Evolutionary conservation across 2,888 invertebrate genomes (phyloP), one percentile per base, ranked within the genome.

Genomic region (Perdita meconis): DNA sequence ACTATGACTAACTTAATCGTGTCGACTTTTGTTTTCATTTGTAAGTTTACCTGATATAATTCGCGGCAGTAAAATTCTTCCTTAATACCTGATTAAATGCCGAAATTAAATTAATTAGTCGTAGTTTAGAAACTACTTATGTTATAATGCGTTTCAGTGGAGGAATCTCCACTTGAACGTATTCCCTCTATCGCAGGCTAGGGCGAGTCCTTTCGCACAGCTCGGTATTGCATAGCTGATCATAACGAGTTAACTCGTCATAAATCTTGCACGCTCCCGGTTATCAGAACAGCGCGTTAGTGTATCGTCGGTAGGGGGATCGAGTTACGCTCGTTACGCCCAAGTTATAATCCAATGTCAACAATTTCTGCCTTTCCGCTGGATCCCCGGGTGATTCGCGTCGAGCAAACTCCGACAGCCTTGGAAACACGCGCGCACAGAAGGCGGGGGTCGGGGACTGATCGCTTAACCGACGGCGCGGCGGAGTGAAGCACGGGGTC

Each of bases 321-420:
- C 81, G 72, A 74, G 81, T 84, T 81, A 80, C 77, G 72, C 76
- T 78, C 77, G 76, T 75, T 80, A 80, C 75, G 51, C 57, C 61
- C 50, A 66, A 86, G 83, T 87, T 89, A 86, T 86, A 89, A 89
- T 88, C 83, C 83, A 85, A 80, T 83, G 84, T 87, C 85, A 88
- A 87, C 87, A 85, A 87, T 86, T 86, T 71, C 56, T 42, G 73
- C 65, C 82, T 76, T 67, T 71, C 79, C 61, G 55, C 19, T 2
- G 12, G 44, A 30, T 34, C 60, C 16, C 44, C 40, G 47, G 13
- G 59, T 80, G 73, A 79, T 64, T 66, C 60, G 53, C 65, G 53
- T 6, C 59, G 34, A 55, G 66, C 55, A 70, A 74, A 68, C 78
- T 59, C 42, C 10, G 44, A 16, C 73, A 59, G 66, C n/a, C 42